Evolutionary conservation across 1,140 invertebrate species (phyloP).

Genomic region (Musca domestica): DNA sequence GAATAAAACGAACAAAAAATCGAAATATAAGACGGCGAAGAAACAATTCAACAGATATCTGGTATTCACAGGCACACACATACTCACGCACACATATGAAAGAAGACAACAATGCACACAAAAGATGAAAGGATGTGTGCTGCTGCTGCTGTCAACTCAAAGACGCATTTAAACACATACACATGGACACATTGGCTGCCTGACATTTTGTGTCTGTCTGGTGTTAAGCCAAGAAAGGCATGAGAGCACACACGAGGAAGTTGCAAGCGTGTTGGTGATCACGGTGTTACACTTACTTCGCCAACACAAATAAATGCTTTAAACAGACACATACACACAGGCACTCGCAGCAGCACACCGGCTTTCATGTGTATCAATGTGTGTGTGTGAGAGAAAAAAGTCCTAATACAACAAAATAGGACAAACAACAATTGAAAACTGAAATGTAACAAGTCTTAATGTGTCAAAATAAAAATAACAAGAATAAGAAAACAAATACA

Average conservation of each 20-base stretch:
- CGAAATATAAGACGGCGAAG: not conserved
- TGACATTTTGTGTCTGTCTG: not conserved
- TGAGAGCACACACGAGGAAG: not conserved
- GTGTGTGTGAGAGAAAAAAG: not conserved
- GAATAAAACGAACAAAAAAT: conserved; percentile 3
- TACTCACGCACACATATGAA: too few species aligned
- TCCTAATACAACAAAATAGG: not conserved
- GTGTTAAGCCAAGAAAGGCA: conserved; percentile 4
- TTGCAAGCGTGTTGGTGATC: not conserved
- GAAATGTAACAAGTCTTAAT: conserved; percentile 17
- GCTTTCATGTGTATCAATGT: too few species aligned
- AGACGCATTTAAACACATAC: not conserved
- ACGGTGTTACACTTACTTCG: not conserved
- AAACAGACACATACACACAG: not conserved
- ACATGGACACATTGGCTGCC: not conserved
- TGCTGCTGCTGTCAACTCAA: too few species aligned
- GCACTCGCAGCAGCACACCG: too few species aligned
- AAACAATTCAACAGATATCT: too few species aligned
- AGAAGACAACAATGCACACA: too few species aligned
- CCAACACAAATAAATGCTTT: not conserved
- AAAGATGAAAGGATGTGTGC: too few species aligned
- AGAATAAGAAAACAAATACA: not conserved
- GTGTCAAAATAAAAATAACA: conserved; percentile 6
- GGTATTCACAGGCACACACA: too few species aligned
- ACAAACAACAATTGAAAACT: not conserved